Conservation (phyloP, 2,797 vertebrate species). For the Pogoniulus pusillus region DNA sequence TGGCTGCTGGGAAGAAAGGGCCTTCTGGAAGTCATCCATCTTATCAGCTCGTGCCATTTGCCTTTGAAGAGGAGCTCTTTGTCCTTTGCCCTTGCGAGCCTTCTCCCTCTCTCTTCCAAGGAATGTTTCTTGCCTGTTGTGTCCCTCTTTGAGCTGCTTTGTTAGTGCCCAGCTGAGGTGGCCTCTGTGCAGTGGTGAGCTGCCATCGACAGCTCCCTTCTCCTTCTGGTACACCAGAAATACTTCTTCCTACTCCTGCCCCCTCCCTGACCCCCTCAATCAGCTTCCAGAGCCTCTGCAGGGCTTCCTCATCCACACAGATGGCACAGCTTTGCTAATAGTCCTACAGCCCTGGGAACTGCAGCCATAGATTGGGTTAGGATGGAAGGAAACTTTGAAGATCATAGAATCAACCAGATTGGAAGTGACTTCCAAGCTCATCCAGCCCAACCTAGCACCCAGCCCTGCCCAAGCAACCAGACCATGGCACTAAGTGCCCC, state of each 20-base stretch:
- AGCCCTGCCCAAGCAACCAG: too few relatives aligned
- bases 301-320: not conserved
- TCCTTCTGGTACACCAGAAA: not conserved
- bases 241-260: not conserved
- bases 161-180: not conserved
- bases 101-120: not conserved
- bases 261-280: rapidly evolving
- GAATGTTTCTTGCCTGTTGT: not conserved
- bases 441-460: too few relatives aligned
- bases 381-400: too few relatives aligned
- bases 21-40: slow-evolving; percentile 42
- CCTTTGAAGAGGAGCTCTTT: slow-evolving; percentile 31
- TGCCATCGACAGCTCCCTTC: not conserved
- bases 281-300: not conserved
- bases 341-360: rapidly evolving
- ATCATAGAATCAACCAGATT: too few relatives aligned
- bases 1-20: slow-evolving; percentile 32
- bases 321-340: not conserved
- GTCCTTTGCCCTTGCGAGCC: slow-evolving; percentile 20
- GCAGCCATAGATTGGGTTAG: too few relatives aligned
- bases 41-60: slow-evolving; percentile 47
- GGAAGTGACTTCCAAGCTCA: too few relatives aligned
- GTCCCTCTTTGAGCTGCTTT: not conserved
- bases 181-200: not conserved
- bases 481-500: too few relatives aligned